phyloP scores from a whole-genome alignment of 2,888 invertebrate genomes.

The Epinotia demarniana region DNA sequence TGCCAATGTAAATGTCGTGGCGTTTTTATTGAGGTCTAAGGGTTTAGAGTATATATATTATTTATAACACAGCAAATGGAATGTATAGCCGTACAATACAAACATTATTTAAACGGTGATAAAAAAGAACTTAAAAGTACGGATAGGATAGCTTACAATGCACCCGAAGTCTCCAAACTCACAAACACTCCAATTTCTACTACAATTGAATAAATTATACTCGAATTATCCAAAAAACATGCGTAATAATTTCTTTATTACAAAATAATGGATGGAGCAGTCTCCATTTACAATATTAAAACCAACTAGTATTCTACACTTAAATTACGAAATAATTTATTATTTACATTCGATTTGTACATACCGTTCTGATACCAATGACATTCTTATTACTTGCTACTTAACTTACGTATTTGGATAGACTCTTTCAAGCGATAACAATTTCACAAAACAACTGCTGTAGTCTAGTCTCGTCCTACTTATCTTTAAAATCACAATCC shows the following conservation, averaged over 20 bases:
- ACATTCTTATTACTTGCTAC: slow-evolving; percentile 68
- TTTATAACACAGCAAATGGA: slow-evolving; percentile 51
- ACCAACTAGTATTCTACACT: slow-evolving; percentile 67
- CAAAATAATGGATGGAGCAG: slow-evolving; percentile 66
- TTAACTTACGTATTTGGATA: slow-evolving; percentile 83
- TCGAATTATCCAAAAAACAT: slow-evolving; percentile 68
- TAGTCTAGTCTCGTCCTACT: slow-evolving; percentile 62
- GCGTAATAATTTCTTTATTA: slow-evolving; percentile 58
- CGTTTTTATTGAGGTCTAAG: slow-evolving; percentile 7
- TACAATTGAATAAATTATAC: slow-evolving; percentile 80
- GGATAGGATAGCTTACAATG: slow-evolving; percentile 57
- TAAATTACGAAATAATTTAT: slow-evolving; percentile 74
- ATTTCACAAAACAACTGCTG: slow-evolving; percentile 68
- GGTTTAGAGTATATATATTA: slow-evolving; percentile 31
- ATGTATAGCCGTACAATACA: slow-evolving; percentile 46
- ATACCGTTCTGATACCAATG: slow-evolving; percentile 74
- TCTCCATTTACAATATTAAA: slow-evolving; percentile 62
- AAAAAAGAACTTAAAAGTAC: slow-evolving; percentile 46
- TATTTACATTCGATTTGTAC: slow-evolving; percentile 81
- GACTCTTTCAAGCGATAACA: slow-evolving; percentile 82
- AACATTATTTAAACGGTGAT: slow-evolving; percentile 46
- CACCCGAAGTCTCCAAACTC: slow-evolving; percentile 72
- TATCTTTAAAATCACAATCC: slow-evolving; percentile 80
- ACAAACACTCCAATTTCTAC: slow-evolving; percentile 76
- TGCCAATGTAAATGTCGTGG: background rate